A percentile compares a stretch with the other conserved stretches of the same genome.
phyloP scores from a whole-genome alignment of 37 sponge, comb jelly and placozoan genomes.

The Mnemiopsis leidyi region DNA sequence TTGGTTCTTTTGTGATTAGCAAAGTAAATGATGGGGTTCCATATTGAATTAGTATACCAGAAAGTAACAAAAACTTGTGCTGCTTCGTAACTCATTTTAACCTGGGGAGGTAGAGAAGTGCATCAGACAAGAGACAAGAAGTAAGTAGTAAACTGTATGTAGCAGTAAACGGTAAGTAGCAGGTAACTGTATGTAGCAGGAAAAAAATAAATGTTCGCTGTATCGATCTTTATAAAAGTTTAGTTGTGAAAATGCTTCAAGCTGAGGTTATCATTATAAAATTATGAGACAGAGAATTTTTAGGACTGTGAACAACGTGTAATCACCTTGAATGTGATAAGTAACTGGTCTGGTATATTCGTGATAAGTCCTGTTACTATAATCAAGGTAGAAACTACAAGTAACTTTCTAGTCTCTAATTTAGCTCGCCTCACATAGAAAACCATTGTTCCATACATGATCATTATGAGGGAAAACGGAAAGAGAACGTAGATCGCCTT shows the following conservation, averaged over 20 bases:
- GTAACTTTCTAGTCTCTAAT: background rate
- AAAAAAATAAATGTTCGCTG: no score
- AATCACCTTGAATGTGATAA: background rate
- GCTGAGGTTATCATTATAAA: no score
- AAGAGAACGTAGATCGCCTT: background rate
- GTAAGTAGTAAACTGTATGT: no score
- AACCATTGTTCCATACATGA: background rate
- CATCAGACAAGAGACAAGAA: no score
- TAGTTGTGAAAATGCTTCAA: no score
- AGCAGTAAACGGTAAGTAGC: no score
- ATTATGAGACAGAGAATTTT: no score
- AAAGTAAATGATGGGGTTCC: background rate
- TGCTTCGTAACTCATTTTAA: background rate
- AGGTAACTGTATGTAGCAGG: no score
- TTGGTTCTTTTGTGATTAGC: background rate
- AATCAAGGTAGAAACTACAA: background rate
- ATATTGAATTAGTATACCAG: background rate
- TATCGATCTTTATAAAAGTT: no score
- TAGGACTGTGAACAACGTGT: no score
- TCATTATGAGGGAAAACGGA: background rate
- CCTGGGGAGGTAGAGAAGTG: no score
- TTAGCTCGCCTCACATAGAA: background rate
- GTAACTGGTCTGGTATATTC: background rate
- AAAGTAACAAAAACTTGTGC: background rate
- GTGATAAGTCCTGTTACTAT: conserved; percentile 12